phyloP scores from a whole-genome alignment of 92 coral and sea anemone species.

The Palythoa heliodiscus region DNA sequence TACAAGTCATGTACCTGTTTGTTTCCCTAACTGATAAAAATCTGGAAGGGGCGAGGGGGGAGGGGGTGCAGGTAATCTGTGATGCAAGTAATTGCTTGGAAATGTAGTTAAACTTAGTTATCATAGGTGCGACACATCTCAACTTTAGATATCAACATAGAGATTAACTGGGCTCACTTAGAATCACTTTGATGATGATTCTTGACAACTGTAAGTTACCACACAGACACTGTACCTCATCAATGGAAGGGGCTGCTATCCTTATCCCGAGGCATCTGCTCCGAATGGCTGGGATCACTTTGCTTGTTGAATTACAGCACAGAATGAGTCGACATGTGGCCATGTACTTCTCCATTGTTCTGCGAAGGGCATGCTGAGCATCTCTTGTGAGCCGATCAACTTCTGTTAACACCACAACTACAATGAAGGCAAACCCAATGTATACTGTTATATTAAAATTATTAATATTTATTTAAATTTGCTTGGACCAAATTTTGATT shows the following conservation, averaged over 20 bases:
- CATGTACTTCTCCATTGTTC: slow-evolving; percentile 99
- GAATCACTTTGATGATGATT: neutral
- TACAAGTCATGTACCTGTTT: too few relatives aligned
- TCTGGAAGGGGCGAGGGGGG: too few relatives aligned
- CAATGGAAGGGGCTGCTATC: slow-evolving; percentile 91
- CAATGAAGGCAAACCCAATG: neutral
- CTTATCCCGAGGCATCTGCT: slow-evolving; percentile 98
- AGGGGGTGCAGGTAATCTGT: too few relatives aligned
- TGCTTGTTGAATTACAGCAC: slow-evolving; percentile 97
- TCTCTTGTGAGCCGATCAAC: slow-evolving; percentile 98
- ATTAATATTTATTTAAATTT: too few relatives aligned
- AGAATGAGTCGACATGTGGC: slow-evolving; percentile 93
- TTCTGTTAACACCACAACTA: slow-evolving; percentile 97
- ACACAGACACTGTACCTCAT: slow-evolving; percentile 65
- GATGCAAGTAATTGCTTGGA: too few relatives aligned
- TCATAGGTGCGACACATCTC: too few relatives aligned
- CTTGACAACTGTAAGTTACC: neutral
- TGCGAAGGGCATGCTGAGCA: slow-evolving; percentile 96
- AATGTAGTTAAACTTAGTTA: too few relatives aligned
- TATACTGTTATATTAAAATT: neutral
- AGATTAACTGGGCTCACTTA: too few relatives aligned
- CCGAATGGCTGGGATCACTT: slow-evolving; percentile 97
- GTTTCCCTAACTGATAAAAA: too few relatives aligned
- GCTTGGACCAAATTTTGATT: too few relatives aligned
- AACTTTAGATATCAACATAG: too few relatives aligned